Evolutionary conservation across 92 coral and sea anemone species (phyloP), one percentile per base, ranked within the genome.

Genomic region (Zoanthus sociatus): DNA sequence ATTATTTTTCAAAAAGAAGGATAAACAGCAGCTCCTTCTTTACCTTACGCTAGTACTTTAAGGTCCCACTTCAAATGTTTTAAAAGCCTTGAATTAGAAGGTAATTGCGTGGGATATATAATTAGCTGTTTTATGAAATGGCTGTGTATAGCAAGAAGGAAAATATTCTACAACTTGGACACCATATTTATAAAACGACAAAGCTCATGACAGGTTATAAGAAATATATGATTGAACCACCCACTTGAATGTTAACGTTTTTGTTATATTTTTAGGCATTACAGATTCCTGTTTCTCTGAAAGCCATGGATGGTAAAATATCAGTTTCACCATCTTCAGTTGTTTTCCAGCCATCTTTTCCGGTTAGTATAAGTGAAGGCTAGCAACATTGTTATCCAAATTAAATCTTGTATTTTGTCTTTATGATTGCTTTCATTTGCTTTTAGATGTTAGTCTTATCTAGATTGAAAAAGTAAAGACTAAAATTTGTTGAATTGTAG

Each of bases 291-390:
- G 87, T 97, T 58, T 90, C 89, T 74, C 81, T 97, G 66, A 95
- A 94, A 83, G 95, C 95, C 55, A 92, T 95, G 97, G 98, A 95
- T 88, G 99, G 99, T 37, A 92, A 93, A 89, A 82, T 97, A 83
- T 86, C 88, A 44, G 87, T 94, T 26, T 86, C 89, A 71, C 99
- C 99, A 26, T 21, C 87, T 2, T 61, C 93, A 42, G 76, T 97
- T 58, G 90, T 90, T 69, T 97, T 97, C 71, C 84, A 90, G 51
- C 95, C 96, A 32, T 91, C 95, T 26, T 97, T 95, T 89, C 99
- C 99, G 67, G 99, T 97, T 88, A 87, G 98, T 77, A 4, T 7
- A 6, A 33, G 48, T 47, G 42, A 1, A 13, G 3, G 16, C 53
- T 48, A 48, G 53, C 9, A 9, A 9, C 9, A 48, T 5, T 21